phyloP scores from a whole-genome alignment of 2,797 vertebrate species.

The Pipistrellus pygmaeus region DNA sequence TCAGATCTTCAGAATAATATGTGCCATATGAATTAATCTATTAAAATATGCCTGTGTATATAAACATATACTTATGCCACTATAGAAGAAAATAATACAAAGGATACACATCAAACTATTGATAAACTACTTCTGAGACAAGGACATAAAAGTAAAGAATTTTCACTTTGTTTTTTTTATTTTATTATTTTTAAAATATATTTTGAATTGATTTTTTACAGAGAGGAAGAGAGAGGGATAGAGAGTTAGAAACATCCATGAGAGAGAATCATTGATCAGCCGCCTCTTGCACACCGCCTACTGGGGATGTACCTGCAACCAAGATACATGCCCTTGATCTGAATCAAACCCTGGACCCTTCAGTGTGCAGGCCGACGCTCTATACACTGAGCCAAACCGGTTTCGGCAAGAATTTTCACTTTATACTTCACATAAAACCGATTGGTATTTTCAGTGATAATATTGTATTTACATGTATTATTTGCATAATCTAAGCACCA shows the following conservation, averaged over 20 bases:
- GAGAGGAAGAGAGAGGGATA: no score
- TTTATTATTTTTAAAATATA: no score
- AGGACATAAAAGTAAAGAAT: background rate
- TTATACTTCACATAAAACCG: background rate
- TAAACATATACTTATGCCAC: background rate
- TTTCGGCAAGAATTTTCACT: background rate
- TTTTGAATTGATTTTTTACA: no score
- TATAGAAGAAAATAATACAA: background rate
- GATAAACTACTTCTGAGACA: background rate
- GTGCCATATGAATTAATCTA: background rate
- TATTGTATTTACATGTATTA: conserved; percentile 21
- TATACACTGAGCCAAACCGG: no score
- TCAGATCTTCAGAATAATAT: background rate
- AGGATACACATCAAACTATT: background rate
- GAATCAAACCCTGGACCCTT: no score
- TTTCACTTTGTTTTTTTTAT: background rate
- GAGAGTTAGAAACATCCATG: no score
- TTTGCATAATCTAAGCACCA: background rate
- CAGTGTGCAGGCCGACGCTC: no score
- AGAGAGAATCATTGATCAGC: no score
- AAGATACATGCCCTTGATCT: no score
- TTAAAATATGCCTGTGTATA: background rate
- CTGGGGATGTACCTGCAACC: no score
- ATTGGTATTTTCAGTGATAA: background rate
- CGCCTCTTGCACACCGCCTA: no score